phyloP scores from a whole-genome alignment of 2,888 invertebrate genomes.

The Coenonympha arcania region DNA sequence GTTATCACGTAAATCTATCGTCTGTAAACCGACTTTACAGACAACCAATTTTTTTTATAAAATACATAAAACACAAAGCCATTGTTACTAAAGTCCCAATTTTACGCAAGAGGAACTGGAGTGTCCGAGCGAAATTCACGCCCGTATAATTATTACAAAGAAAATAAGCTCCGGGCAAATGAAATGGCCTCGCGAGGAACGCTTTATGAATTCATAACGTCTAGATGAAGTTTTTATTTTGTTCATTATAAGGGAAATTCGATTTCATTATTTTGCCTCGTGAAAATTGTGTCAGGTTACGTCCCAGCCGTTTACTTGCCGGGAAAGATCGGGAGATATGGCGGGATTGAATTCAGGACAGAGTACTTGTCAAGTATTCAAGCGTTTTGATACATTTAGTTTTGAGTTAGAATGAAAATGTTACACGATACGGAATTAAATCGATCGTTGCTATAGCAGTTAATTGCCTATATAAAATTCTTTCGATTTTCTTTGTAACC shows the following conservation, averaged over 20 bases:
- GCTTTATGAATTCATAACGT: conserved; percentile 60
- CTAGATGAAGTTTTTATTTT: conserved; percentile 55
- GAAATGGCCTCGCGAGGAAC: conserved; percentile 44
- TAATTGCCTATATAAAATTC: too few species aligned
- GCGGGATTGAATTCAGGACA: not conserved
- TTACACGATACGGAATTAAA: too few species aligned
- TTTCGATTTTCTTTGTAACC: too few species aligned
- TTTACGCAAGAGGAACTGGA: not conserved
- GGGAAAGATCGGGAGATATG: conserved; percentile 7
- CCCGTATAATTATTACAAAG: conserved; percentile 34
- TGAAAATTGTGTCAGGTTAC: conserved; percentile 22
- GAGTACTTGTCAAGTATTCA: not conserved
- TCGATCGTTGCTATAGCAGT: too few species aligned
- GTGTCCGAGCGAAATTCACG: conserved; percentile 8
- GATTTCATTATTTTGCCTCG: conserved; percentile 41
- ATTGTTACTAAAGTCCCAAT: not conserved
- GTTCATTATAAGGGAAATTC: conserved; percentile 47
- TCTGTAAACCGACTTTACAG: too few species aligned
- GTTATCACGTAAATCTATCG: too few species aligned
- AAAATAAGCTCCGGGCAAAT: conserved; percentile 48
- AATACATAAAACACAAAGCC: not conserved
- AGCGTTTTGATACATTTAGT: too few species aligned
- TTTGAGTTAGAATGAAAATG: too few species aligned
- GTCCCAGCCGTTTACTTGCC: conserved; percentile 12
- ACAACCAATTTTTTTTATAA: too few species aligned